phyloP scores from a whole-genome alignment of 2,888 invertebrate species.

The Pristionchus entomophagus region DNA sequence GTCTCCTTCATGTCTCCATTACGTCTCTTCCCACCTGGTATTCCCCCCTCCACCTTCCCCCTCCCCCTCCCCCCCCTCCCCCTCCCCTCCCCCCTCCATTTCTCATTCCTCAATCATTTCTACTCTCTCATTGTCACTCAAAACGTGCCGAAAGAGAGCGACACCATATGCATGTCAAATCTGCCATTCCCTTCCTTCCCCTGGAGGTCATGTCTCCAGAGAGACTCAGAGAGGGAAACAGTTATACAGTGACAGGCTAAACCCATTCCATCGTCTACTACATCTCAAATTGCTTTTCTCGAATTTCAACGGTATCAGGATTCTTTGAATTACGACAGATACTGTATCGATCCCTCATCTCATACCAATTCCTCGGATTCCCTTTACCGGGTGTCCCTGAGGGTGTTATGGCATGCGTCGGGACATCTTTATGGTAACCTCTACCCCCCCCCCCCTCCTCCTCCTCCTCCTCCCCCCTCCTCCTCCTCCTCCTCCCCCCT shows the following conservation, averaged over 20 bases:
- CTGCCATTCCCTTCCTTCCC: background rate
- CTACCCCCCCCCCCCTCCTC: background rate
- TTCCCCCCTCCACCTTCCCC: slow-evolving; percentile 2
- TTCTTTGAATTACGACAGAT: background rate
- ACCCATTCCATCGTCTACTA: background rate
- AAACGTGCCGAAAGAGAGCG: slow-evolving; percentile 39
- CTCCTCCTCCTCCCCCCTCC: background rate
- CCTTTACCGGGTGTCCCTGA: slow-evolving; percentile 20
- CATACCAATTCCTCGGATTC: background rate
- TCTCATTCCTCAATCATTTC: slow-evolving; percentile 23
- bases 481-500: background rate
- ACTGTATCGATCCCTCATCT: background rate
- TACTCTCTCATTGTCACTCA: slow-evolving; percentile 38
- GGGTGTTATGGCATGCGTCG: slow-evolving; percentile 31
- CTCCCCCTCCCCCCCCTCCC: background rate
- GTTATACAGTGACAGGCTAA: background rate
- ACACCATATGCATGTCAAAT: slow-evolving; percentile 40
- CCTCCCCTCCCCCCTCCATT: background rate
- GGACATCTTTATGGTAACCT: background rate
- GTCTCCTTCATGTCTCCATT: slow-evolving; percentile 13
- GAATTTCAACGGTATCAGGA: too few species aligned
- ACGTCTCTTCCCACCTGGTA: slow-evolving; percentile 9
- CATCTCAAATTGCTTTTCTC: background rate
- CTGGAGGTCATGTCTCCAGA: slow-evolving; percentile 35
- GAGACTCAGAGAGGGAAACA: slow-evolving; percentile 25